Conservation (phyloP, 2,888 invertebrate genomes). For the Netelia virgata region DNA sequence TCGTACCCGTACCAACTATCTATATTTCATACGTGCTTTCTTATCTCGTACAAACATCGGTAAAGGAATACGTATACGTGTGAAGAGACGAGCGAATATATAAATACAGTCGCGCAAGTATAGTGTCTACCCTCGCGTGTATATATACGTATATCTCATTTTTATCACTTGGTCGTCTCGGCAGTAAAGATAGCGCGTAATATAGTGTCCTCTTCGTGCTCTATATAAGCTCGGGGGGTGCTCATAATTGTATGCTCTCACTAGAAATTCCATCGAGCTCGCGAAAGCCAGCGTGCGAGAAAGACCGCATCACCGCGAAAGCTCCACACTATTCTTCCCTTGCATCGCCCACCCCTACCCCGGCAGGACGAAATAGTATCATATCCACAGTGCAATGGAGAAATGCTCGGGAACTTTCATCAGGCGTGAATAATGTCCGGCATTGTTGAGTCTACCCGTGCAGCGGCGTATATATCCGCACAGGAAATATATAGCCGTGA, state of each 20-base stretch:
- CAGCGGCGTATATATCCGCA: constrained; percentile 26
- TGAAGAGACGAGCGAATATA: not conserved
- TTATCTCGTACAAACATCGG: constrained; percentile 44
- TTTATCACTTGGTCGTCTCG: constrained; percentile 65
- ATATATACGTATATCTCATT: constrained; percentile 58
- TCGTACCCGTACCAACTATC: constrained; percentile 22
- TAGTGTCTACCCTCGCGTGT: not conserved
- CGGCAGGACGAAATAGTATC: constrained; percentile 37
- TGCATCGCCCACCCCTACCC: not conserved
- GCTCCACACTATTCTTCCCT: constrained; percentile 35
- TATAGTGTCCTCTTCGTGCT: constrained; percentile 57
- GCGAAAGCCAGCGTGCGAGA: constrained; percentile 18
- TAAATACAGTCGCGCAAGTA: not conserved
- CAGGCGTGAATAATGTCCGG: constrained; percentile 68
- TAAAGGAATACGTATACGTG: not conserved
- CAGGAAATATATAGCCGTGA: constrained; percentile 33
- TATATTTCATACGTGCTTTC: constrained; percentile 52
- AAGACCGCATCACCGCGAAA: constrained; percentile 13
- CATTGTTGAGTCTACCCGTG: constrained; percentile 63
- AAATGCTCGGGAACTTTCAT: constrained; percentile 65
- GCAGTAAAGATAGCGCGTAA: constrained; percentile 66
- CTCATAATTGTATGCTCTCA: constrained; percentile 66
- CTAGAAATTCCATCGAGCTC: constrained; percentile 65
- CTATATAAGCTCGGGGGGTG: constrained; percentile 27
- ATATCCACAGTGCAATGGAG: constrained; percentile 43